phyloP scores from a whole-genome alignment of 2,113 vertebrate species.

The Cyprinodon brontotheroides region DNA sequence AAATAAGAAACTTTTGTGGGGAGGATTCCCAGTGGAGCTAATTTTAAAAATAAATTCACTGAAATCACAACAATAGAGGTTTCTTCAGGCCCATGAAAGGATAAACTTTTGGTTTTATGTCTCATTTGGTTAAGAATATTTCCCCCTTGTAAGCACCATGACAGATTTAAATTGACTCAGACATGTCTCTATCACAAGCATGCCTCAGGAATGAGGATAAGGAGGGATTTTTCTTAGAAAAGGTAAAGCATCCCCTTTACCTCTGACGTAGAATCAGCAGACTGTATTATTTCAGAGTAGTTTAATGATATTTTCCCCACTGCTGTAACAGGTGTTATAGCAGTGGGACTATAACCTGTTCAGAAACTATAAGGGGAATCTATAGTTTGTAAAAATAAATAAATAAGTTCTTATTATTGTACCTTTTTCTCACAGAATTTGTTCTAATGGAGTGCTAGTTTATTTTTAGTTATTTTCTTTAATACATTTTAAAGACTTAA shows the following conservation, averaged over 20 bases:
- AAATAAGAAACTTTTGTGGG: neutral
- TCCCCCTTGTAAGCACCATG: constrained; percentile 20
- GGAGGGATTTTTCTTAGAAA: constrained; percentile 24
- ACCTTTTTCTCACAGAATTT: too few relatives aligned
- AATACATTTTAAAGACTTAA: too few relatives aligned
- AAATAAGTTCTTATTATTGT: too few relatives aligned
- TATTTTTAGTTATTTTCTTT: too few relatives aligned
- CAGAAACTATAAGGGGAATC: too few relatives aligned
- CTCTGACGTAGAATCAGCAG: constrained; percentile 38
- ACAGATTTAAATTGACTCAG: constrained; percentile 12
- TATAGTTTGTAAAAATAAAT: too few relatives aligned
- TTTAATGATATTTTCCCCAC: constrained; percentile 1
- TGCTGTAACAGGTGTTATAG: neutral
- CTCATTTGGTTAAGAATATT: constrained; percentile 19
- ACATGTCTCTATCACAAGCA: too few relatives aligned
- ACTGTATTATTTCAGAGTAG: constrained; percentile 18
- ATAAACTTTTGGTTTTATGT: constrained; percentile 8
- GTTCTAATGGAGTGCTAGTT: too few relatives aligned
- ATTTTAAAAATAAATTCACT: constrained; percentile 14
- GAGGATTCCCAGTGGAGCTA: neutral
- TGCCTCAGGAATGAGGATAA: too few relatives aligned
- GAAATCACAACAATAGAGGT: constrained; percentile 11
- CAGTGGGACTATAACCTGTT: too few relatives aligned
- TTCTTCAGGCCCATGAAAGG: constrained; percentile 37
- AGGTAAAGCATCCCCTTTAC: constrained; percentile 39